A percentile compares a stretch with the other conserved stretches of the same genome.
Evolutionary conservation across 2,113 vertebrate species (phyloP).

Genomic region (Seriola quinqueradiata): DNA sequence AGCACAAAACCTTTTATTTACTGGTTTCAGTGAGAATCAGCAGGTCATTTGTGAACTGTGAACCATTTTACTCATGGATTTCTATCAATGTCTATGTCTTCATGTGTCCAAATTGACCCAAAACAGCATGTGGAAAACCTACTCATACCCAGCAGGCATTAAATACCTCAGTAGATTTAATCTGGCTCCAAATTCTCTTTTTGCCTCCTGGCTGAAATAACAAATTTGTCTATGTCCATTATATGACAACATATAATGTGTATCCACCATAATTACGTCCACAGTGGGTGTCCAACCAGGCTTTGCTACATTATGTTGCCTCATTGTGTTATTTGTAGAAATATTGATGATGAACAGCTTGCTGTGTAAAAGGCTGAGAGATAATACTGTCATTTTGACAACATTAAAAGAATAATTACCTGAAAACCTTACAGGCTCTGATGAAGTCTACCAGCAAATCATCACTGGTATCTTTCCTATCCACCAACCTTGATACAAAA

Average conservation of each 20-base stretch:
- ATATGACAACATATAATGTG: not conserved
- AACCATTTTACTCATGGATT: too few relatives aligned
- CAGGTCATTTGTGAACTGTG: too few relatives aligned
- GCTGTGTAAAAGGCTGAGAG: constrained; percentile 21
- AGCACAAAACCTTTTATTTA: not conserved
- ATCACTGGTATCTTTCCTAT: constrained; percentile 8
- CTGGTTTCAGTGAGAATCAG: not conserved
- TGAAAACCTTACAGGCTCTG: constrained; percentile 28
- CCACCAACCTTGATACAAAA: not conserved
- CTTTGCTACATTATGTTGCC: not conserved
- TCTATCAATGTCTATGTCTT: too few relatives aligned
- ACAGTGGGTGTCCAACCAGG: not conserved
- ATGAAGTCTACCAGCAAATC: constrained; percentile 4
- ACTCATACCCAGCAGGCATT: not conserved
- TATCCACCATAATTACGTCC: constrained; percentile 11
- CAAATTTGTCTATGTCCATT: not conserved
- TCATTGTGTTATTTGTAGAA: constrained; percentile 2
- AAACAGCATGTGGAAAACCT: not conserved
- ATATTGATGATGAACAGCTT: constrained; percentile 14
- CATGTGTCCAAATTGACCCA: too few relatives aligned
- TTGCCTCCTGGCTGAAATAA: not conserved
- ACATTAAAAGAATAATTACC: constrained; percentile 21
- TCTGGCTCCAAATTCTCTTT: too few relatives aligned
- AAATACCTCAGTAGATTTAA: not conserved
- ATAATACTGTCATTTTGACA: constrained; percentile 22